Evolutionary conservation across 1,140 invertebrate species (phyloP).

Genomic region (Choristoneura fumiferana): DNA sequence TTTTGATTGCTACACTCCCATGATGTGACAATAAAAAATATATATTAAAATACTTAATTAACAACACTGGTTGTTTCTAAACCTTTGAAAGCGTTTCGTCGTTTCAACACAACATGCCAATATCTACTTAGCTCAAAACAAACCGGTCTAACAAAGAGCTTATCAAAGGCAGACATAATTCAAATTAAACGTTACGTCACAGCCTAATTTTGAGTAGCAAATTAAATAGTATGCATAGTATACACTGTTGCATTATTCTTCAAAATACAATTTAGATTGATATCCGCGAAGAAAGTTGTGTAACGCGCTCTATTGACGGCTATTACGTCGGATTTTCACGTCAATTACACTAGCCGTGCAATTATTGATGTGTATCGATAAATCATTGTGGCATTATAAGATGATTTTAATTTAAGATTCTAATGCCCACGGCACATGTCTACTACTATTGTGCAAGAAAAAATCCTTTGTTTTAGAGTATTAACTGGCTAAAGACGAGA

Average conservation of each 20-base stretch:
- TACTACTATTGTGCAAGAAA: neutral
- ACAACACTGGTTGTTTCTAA: too few species aligned
- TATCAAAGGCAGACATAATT: constrained; percentile 6
- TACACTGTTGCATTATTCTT: constrained; percentile 15
- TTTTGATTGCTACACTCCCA: too few species aligned
- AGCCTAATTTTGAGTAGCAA: constrained; percentile 14
- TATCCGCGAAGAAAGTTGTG: constrained; percentile 19
- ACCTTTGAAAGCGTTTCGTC: too few species aligned
- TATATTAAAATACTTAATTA: too few species aligned
- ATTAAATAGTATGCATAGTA: constrained; percentile 14
- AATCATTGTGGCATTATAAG: constrained; percentile 9
- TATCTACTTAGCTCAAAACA: neutral
- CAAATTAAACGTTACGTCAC: constrained; percentile 10
- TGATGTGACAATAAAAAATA: too few species aligned
- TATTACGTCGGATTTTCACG: constrained; percentile 16
- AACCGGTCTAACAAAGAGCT: constrained; percentile 6
- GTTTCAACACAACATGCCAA: neutral
- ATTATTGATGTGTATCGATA: constrained; percentile 19
- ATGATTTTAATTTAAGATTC: constrained; percentile 15
- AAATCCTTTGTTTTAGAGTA: neutral
- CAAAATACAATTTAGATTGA: constrained; percentile 18
- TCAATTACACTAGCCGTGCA: constrained; percentile 19
- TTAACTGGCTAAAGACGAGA: neutral
- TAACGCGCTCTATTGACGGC: constrained; percentile 15
- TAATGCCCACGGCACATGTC: constrained; percentile 4